phyloP scores from a whole-genome alignment of 2,113 vertebrate species.

The Trinectes maculatus region DNA sequence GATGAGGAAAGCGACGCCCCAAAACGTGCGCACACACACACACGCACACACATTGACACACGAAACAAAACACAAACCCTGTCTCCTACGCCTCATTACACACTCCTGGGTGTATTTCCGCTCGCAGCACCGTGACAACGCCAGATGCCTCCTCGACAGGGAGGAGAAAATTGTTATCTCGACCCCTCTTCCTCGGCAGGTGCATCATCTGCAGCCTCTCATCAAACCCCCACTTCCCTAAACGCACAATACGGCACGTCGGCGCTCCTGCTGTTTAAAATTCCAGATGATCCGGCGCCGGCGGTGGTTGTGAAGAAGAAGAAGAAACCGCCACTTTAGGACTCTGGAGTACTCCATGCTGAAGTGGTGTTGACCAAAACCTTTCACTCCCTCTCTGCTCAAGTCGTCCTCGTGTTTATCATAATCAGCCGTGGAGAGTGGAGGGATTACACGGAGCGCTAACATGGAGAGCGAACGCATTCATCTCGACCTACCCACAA shows the following conservation, averaged over 20 bases:
- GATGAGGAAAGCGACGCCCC: constrained; percentile 26
- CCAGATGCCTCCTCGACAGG: constrained; percentile 72
- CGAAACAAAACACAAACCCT: constrained; percentile 36
- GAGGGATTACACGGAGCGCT: not conserved
- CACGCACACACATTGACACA: constrained; percentile 34
- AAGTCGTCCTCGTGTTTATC: constrained; percentile 42
- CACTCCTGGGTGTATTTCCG: constrained; percentile 63
- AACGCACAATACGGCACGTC: constrained; percentile 47
- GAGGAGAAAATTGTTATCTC: constrained; percentile 68
- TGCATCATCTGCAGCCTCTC: constrained; percentile 51
- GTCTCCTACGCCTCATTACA: constrained; percentile 70
- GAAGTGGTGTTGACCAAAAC: constrained; percentile 52
- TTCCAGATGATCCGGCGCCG: constrained; percentile 27
- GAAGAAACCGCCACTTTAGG: constrained; percentile 22
- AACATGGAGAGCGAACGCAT: constrained; percentile 24
- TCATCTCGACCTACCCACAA: constrained; percentile 35
- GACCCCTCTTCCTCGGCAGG: constrained; percentile 59
- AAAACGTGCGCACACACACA: constrained; percentile 27
- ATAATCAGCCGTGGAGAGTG: constrained; percentile 19
- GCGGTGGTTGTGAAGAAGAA: constrained; percentile 45
- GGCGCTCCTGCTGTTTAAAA: constrained; percentile 16
- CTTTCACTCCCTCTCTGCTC: constrained; percentile 29
- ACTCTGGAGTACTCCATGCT: not conserved
- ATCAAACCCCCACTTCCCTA: constrained; percentile 41
- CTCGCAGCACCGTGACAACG: constrained; percentile 45